Percentiles rank a stretch among this genome's conserved stretches.
Conservation (phyloP, 2,113 vertebrate genomes). For the Ceuthmochares aereus region DNA sequence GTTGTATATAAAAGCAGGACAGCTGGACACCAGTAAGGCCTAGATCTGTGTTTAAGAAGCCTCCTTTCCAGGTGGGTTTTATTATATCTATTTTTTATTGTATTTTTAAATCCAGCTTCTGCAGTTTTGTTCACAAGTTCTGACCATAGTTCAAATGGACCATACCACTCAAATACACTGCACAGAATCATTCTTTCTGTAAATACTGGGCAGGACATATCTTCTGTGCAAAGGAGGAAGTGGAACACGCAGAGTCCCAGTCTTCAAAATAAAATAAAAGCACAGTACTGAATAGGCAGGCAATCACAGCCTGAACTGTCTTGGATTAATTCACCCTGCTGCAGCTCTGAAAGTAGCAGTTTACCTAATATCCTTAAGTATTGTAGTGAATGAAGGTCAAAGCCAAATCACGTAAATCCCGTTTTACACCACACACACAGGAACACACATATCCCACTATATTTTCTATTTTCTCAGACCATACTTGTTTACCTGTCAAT, state of each 20-base stretch:
- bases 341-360: background rate
- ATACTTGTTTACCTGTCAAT: background rate
- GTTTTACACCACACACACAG: background rate
- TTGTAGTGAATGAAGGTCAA: background rate
- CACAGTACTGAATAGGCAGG: background rate
- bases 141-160: background rate
- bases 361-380: background rate
- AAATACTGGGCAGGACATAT: background rate
- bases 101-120: background rate
- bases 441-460: accelerated
- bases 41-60: background rate
- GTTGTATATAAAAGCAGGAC: background rate
- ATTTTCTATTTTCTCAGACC: background rate
- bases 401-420: background rate
- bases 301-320: background rate
- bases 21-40: background rate
- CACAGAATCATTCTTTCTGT: background rate
- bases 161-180: background rate
- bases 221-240: background rate
- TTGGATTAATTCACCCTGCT: background rate
- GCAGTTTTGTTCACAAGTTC: background rate
- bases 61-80: background rate
- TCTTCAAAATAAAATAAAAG: background rate
- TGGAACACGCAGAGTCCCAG: background rate
- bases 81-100: background rate